Conservation (phyloP, 2,113 vertebrate species). For the Mesocricetus auratus region DNA sequence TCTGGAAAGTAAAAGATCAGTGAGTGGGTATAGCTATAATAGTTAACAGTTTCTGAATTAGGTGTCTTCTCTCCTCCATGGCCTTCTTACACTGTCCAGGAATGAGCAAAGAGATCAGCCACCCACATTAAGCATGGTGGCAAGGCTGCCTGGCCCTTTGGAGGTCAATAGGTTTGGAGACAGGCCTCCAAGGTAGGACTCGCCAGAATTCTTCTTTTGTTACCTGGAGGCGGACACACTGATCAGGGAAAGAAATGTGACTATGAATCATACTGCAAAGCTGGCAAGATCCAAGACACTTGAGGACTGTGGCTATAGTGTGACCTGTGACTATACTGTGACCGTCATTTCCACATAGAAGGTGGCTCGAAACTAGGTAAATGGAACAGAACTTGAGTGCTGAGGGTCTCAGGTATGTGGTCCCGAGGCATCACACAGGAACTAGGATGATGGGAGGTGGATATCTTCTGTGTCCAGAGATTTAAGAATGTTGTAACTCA, state of each 20-base stretch:
- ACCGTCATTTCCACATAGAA: not conserved
- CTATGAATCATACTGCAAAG: not conserved
- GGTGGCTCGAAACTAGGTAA: not conserved
- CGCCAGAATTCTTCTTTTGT: slow-evolving; percentile 6
- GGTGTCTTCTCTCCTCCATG: not conserved
- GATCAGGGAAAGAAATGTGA: not conserved
- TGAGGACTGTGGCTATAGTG: not conserved
- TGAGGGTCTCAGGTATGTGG: not conserved
- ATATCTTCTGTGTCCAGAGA: not conserved
- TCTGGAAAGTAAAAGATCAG: not conserved
- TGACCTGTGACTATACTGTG: not conserved
- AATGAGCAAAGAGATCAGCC: not conserved
- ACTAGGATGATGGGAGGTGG: not conserved
- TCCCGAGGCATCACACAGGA: not conserved
- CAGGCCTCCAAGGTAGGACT: not conserved
- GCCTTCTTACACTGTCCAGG: not conserved
- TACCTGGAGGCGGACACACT: not conserved
- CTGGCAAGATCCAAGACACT: not conserved
- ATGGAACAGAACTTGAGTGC: not conserved
- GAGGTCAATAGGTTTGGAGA: not conserved
- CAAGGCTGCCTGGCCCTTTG: not conserved
- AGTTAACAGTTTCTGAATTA: not conserved
- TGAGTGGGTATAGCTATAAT: not conserved
- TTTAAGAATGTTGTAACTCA: not conserved
- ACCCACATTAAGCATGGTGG: no score